Evolutionary conservation across 2,797 vertebrate genomes (phyloP), one percentile per base, ranked within the genome.

Genomic region (Linurgus olivaceus): DNA sequence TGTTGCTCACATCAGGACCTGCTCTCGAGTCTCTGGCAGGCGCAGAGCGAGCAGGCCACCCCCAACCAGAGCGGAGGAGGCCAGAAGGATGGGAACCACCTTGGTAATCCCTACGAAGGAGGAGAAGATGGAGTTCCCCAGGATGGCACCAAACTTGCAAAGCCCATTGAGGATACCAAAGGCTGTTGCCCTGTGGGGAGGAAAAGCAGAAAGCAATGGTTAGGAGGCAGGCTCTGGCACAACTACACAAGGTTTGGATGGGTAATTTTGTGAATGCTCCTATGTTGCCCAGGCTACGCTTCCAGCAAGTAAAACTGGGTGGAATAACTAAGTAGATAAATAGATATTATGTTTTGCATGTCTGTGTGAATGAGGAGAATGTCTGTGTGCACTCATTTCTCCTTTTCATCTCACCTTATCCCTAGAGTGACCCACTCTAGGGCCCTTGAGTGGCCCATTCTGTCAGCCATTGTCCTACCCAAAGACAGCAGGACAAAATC

Each of bases 101-200:
- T 99, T 99, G 21, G 99, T 99, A 96, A 99, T 97, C 73, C 99
- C 99, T 28, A 99, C 98, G 17, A 99, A 99, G 75, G 99, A 99
- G 74, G 99, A 98, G 38, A 99, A 99, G 96, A 99, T 98, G 47
- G 99, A 99, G 95, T 98, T 99, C 96, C 99, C 99, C 52, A 99
- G 79, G 91, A 99, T 99, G 97, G 99, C 98, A 0, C 98, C 99
- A 61, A 99, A 97, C 97, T 99, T 99, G 91, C 98, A 99, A 77
- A 99, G 93, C 33, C 98, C 99, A 2, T 99, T 99, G 92, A 99
- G 98, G 97, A 99, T 98, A 21, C 99, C 99, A 24, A 99, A 99
- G 8, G 99, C 99, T 1, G 99, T 99, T 80, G 99, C 99, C 97
- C 99, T 99, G 95, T 6, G 24, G 97, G 78, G 89, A 72, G 95